Percentiles rank a stretch among this genome's conserved stretches.
These are phyloP conservation scores for Lypha dubia DNA, from an alignment of 2,888 invertebrate species.

Conservation along the genomic window DNA sequence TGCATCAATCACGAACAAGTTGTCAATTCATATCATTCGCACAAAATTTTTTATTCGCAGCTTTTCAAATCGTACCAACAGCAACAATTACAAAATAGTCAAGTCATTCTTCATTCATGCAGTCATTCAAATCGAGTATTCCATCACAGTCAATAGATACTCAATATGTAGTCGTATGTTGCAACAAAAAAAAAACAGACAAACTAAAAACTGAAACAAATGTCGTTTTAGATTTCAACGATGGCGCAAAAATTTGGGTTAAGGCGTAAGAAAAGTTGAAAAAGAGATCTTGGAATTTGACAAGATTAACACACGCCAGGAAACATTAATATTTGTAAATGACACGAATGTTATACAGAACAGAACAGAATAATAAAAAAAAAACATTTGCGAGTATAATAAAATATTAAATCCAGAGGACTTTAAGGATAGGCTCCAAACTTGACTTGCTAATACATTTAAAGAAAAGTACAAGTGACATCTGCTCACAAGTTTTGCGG, in stretches of 20 bases:
- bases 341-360: not conserved
- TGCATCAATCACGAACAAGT: constrained; percentile 68
- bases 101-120: constrained; percentile 37
- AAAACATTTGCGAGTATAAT: not conserved
- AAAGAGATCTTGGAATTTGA: not conserved
- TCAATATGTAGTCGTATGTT: no score
- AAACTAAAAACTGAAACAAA: not conserved
- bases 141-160: constrained; percentile 16
- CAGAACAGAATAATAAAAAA: no score
- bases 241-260: no score
- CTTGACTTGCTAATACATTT: no score
- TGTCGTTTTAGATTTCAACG: constrained; percentile 26
- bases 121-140: constrained; percentile 27
- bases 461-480: no score
- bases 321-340: constrained; percentile 10
- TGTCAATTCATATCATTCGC: constrained; percentile 64
- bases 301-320: constrained; percentile 15
- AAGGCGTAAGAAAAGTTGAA: not conserved
- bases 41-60: constrained; percentile 35
- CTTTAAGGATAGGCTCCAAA: no score
- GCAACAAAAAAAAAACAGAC: constrained; percentile 44
- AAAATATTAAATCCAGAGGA: no score
- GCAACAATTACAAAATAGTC: constrained; percentile 45
- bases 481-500: not conserved
- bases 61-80: not conserved